Evolutionary conservation across 1,140 invertebrate genomes (phyloP).

Genomic region (Sitodiplosis mosellana): DNA sequence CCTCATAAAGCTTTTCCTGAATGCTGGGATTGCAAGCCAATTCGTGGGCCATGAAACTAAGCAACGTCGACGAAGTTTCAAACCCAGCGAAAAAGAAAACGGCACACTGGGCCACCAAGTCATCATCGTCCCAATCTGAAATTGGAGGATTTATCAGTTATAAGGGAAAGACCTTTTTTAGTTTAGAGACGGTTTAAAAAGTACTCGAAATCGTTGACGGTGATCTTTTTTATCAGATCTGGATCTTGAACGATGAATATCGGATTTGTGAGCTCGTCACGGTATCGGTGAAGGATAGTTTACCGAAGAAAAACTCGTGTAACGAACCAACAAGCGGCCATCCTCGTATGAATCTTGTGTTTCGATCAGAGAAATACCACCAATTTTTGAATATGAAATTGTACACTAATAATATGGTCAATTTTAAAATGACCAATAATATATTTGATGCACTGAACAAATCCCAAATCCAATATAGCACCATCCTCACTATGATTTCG

Average conservation of each 20-base stretch:
- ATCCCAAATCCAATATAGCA: too few relatives aligned
- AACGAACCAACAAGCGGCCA: conserved; percentile 14
- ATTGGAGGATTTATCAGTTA: background rate
- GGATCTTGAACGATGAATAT: conserved; percentile 34
- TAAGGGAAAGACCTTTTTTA: conserved; percentile 24
- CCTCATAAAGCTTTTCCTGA: conserved; percentile 25
- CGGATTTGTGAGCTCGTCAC: conserved; percentile 19
- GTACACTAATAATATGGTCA: background rate
- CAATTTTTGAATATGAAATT: background rate
- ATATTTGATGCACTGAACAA: too few relatives aligned
- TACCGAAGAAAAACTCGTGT: conserved; percentile 7
- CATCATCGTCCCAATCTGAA: conserved; percentile 6
- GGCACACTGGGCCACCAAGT: conserved; percentile 13
- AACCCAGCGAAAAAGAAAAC: conserved; percentile 21
- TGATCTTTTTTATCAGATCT: conserved; percentile 36
- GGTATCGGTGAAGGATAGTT: conserved; percentile 12
- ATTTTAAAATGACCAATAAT: background rate
- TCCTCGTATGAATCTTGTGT: background rate
- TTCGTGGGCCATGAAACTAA: conserved; percentile 23
- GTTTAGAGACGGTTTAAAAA: conserved; percentile 37
- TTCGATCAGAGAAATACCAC: background rate
- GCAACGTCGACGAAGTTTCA: conserved; percentile 14
- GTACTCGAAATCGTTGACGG: conserved; percentile 42
- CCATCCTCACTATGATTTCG: too few relatives aligned
- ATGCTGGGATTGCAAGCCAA: conserved; percentile 33